Evolutionary conservation across 2,113 vertebrate genomes (phyloP).

Genomic region (Paraplagusia blochii): DNA sequence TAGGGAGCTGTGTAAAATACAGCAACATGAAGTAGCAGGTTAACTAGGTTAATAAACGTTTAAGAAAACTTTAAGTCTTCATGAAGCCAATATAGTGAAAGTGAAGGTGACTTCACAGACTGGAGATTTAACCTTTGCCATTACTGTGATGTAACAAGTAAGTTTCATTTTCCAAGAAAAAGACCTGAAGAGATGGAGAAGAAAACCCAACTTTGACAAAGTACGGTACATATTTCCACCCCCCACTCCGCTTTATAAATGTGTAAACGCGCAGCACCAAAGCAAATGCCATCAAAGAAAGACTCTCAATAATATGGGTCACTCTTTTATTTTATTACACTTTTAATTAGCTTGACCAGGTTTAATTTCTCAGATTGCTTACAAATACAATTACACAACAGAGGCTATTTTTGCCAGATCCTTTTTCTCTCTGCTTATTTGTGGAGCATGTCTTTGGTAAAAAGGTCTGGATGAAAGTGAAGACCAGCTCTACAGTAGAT

Average conservation of each 20-base stretch:
- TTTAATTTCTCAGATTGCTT: constrained; percentile 69
- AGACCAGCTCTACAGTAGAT: constrained; percentile 52
- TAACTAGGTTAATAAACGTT: too few relatives aligned
- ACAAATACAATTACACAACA: constrained; percentile 68
- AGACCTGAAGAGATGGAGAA: background rate
- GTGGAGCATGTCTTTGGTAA: constrained; percentile 72
- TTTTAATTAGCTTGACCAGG: constrained; percentile 69
- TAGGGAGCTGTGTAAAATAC: too few relatives aligned
- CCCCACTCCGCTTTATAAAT: constrained; percentile 2
- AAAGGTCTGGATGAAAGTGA: constrained; percentile 61
- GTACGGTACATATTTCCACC: constrained; percentile 23
- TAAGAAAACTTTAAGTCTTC: too few relatives aligned
- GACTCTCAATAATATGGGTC: constrained; percentile 67
- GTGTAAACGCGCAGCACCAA: constrained; percentile 9
- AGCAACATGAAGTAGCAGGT: too few relatives aligned
- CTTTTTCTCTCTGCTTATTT: constrained; percentile 54
- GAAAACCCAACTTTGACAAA: constrained; percentile 26
- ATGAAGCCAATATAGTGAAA: too few relatives aligned
- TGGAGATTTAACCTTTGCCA: too few relatives aligned
- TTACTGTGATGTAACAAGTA: too few relatives aligned
- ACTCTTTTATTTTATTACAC: constrained; percentile 77
- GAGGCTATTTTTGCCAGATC: constrained; percentile 69
- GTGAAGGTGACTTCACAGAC: too few relatives aligned
- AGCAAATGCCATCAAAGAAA: constrained; percentile 19
- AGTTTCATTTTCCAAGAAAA: constrained; percentile 67